A percentile compares a stretch with the other conserved stretches of the same genome.
Conservation (phyloP, 2,113 vertebrate species). For the Xiphias gladius region DNA sequence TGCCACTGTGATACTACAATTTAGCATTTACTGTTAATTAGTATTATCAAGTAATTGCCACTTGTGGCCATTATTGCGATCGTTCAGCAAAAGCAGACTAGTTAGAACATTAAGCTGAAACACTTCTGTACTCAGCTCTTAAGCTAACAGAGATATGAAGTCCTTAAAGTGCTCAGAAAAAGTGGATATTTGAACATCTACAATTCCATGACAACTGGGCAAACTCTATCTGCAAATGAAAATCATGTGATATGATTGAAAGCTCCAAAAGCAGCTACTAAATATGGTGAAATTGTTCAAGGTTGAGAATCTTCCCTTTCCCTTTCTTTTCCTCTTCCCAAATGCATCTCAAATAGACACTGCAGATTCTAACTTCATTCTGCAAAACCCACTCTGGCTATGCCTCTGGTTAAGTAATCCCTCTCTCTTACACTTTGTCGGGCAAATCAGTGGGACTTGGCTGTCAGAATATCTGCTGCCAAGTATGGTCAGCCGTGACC, state of each 20-base stretch:
- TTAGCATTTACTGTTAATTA: background rate
- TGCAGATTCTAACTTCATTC: conserved; percentile 35
- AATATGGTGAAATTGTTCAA: too few species aligned
- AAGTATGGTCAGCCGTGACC: conserved; percentile 57
- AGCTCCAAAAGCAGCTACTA: background rate
- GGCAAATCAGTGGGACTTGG: conserved; percentile 57
- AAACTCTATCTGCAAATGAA: background rate
- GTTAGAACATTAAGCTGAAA: background rate
- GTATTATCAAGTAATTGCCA: background rate
- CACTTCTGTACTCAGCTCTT: background rate
- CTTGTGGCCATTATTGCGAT: too few species aligned
- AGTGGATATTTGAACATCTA: background rate
- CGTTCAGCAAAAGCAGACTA: background rate
- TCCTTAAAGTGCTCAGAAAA: background rate
- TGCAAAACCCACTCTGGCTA: conserved; percentile 24
- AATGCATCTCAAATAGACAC: conserved; percentile 27
- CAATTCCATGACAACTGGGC: background rate
- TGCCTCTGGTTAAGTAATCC: conserved; percentile 23
- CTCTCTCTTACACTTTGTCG: conserved; percentile 37
- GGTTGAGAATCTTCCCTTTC: background rate
- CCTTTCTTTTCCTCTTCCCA: background rate
- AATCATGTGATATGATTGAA: background rate
- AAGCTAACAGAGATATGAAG: background rate
- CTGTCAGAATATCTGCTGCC: conserved; percentile 55
- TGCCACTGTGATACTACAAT: background rate